Conservation (phyloP, 1,140 invertebrate genomes). For the Aradophagus sp. region DNA sequence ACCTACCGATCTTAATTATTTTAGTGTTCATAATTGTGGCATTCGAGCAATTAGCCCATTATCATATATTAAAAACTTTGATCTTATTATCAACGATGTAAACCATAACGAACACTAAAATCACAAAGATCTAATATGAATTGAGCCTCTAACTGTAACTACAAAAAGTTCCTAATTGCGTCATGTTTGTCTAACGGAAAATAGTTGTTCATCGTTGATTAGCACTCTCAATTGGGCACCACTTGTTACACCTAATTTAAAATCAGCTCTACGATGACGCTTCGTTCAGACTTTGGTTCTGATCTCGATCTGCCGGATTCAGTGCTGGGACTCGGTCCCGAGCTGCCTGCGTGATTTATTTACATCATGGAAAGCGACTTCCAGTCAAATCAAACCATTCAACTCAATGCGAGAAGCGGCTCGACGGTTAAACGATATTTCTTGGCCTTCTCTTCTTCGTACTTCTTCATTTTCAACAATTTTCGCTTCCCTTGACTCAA, state of each 20-base stretch:
- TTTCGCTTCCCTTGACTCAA: conserved; percentile 80
- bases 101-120: conserved; percentile 28
- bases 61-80: not conserved
- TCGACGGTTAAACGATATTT: conserved; percentile 76
- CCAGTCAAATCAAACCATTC: conserved; percentile 60
- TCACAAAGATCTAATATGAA: conserved; percentile 46
- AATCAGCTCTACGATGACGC: conserved; percentile 55
- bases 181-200: conserved; percentile 30
- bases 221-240: conserved; percentile 22
- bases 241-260: conserved; percentile 32
- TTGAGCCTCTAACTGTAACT: conserved; percentile 59
- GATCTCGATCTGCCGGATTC: conserved; percentile 69
- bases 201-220: conserved; percentile 21
- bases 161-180: conserved; percentile 48
- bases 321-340: conserved; percentile 61
- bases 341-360: conserved; percentile 56
- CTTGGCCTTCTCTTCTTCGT: conserved; percentile 74
- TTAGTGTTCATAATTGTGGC: conserved; percentile 19
- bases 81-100: not conserved
- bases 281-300: conserved; percentile 69
- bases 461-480: conserved; percentile 79
- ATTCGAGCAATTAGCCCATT: too few species aligned
- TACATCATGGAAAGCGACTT: conserved; percentile 46
- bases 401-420: conserved; percentile 82
- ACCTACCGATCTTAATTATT: conserved; percentile 50